These are phyloP conservation scores for Peromyscus polionotus DNA, from an alignment of 2,113 vertebrate genomes.

Conservation along the genomic window DNA sequence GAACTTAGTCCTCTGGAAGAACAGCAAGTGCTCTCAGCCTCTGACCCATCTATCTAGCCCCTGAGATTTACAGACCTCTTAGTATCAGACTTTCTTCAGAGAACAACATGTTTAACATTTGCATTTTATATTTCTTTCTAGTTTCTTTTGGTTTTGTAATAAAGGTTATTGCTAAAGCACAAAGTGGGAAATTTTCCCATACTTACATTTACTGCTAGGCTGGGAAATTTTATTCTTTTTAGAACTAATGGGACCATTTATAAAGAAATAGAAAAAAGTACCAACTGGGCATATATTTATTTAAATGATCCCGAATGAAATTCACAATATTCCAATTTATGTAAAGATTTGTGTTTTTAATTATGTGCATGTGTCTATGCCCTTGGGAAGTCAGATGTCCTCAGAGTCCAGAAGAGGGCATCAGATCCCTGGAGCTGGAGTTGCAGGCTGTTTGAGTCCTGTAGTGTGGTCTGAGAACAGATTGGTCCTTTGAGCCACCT, in stretches of 20 bases:
- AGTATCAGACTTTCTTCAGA: slow-evolving; percentile 60
- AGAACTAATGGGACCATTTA: slow-evolving; percentile 38
- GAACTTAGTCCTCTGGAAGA: background rate
- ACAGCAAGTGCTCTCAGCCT: background rate
- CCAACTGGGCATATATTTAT: slow-evolving; percentile 24
- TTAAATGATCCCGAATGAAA: background rate
- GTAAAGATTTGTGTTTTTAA: background rate
- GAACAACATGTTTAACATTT: slow-evolving; percentile 36
- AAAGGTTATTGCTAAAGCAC: slow-evolving; percentile 20
- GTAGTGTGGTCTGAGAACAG: background rate
- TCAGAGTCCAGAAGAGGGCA: background rate
- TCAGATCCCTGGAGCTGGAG: background rate
- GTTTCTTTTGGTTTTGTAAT: background rate
- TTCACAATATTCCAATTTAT: background rate
- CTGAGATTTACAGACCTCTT: background rate
- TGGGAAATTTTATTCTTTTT: slow-evolving; percentile 62
- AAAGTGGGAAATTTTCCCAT: background rate
- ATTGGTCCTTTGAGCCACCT: background rate
- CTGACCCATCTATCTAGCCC: background rate
- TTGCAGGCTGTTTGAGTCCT: background rate
- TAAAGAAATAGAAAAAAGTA: slow-evolving; percentile 46
- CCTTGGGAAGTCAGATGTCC: background rate
- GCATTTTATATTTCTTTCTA: slow-evolving; percentile 43
- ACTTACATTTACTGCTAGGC: background rate
- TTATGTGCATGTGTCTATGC: background rate